Percentiles rank a stretch among this genome's conserved stretches.
These are phyloP conservation scores for Ptychoptera albimana DNA, from an alignment of 2,888 invertebrate species.

Conservation along the genomic window DNA sequence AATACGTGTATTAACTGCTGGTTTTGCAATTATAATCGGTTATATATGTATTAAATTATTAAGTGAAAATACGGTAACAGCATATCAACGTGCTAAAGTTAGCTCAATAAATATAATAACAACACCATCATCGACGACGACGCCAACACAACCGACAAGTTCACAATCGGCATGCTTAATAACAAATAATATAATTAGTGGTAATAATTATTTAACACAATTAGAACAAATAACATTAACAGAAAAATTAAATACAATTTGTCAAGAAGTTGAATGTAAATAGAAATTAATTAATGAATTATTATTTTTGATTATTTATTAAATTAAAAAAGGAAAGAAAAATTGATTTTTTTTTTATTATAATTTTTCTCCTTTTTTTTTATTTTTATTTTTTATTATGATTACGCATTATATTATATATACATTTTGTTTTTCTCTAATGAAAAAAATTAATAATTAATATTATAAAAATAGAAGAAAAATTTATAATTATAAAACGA, in stretches of 20 bases:
- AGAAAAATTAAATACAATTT: slow-evolving; percentile 28
- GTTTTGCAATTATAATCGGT: slow-evolving; percentile 63
- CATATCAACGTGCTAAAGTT: slow-evolving; percentile 82
- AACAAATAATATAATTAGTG: no score
- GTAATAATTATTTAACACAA: no score
- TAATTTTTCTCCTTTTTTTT: neutral
- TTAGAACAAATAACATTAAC: slow-evolving; percentile 15
- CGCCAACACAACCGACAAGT: no score
- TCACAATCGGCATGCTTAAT: no score
- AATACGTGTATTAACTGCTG: slow-evolving; percentile 63
- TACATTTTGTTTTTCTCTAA: no score
- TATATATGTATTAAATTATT: slow-evolving; percentile 78
- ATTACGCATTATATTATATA: neutral
- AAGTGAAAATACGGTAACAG: slow-evolving; percentile 72
- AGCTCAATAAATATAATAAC: slow-evolving; percentile 64
- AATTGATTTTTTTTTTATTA: neutral
- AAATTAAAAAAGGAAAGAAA: neutral
- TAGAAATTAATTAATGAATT: slow-evolving; percentile 7
- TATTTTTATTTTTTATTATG: neutral
- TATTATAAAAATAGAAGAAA: no score
- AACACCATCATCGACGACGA: slow-evolving; percentile 9
- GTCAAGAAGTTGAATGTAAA: slow-evolving; percentile 24
- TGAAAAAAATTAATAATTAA: no score
- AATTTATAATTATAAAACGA: no score
- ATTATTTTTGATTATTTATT: neutral